Base-by-base conservation (phyloP, 2,113 vertebrate species). In the Scytalopus superciliaris region DNA sequence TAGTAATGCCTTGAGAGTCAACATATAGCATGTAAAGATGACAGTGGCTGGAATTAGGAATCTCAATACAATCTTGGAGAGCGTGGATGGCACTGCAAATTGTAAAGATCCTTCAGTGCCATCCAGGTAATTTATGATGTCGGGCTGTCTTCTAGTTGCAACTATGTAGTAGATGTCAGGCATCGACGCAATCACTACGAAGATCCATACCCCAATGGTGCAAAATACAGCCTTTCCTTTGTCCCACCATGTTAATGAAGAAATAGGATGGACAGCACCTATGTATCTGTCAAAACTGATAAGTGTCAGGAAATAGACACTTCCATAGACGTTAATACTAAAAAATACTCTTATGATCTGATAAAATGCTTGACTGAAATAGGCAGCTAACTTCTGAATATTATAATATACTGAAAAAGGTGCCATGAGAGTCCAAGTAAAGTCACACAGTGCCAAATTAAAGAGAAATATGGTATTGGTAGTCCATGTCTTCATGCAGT, bases 261-360 rank as follows among this genome's bases (percentile, higher is more conserved):
- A 95, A 86, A 98, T 96, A 10, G 98, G 98, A 81, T 98, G 98
- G 62, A 98, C 98, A 12, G 98, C 98, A 28, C 98, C 97, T 55
- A 98, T 33, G 2, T 98, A 98, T 52, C 98, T 97, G 87, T 98
- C 98, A 39, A 98, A 98, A 74, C 98, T 98, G 94, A 98, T 97
- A 18, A 98, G 96, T 15, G 97, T 97, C 81, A 99, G 96, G 91
- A 99, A 99, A 77, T 98, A 96, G 75, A 98, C 97, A 59, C 98
- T 98, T 73, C 98, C 98, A 2, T 98, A 98, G 50, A 98, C 95
- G 85, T 98, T 98, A 89, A 98, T 82, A 82, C 97, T 98, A 82
- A 99, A 98, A 86, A 98, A 97, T 42, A 98, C 59, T 85, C 73
- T 97, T 94, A 97, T 97, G 52, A 98, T 94, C 45, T 98, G 96